Base-by-base conservation (phyloP, 2,888 invertebrate species). In the Ophion ellenae region DNA sequence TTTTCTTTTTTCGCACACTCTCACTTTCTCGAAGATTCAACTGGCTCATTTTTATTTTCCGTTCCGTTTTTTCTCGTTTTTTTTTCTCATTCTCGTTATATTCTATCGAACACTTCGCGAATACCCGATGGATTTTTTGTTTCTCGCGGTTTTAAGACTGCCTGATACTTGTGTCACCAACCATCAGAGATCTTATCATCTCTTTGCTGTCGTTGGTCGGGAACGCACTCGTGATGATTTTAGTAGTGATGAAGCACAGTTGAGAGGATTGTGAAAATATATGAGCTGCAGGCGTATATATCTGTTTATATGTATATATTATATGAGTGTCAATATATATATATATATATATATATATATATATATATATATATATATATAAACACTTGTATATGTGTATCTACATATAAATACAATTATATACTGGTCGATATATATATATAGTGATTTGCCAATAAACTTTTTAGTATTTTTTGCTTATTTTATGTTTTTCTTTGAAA, bases 21-120 rank as follows among this genome's bases (percentile, higher is more conserved):
- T 81, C 86, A 86, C 86, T 86, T 84, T 81, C 63, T 77, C 74
- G 32, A 75, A 75, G 17, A 59, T 83, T 69, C n/a, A 63, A 59
- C 69, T 79, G 36, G 47, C 47, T 47, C 4, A 4, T 14, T 10
- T 7, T 47, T 14, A 14, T 11, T 47, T 47, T 47, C 2, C 47
- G 14, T 11, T 47, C 1, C 40, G 80, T 17, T 36, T 64, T 79
- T 63, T 71, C 47, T 61, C 9, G 24, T 71, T 40, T 76, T 47
- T 17, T 24, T 45, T 79, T 47, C 17, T 47, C 17, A 11, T 59
- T 79, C 32, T 66, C 36, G 59, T 40, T 63, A 69, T 77, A 69
- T 69, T 74, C 32, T 47, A 78, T 79, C 75, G 47, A 80, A 47
- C 69, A 75, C 74, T 78, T 75, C 47, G 20, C 81, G 69, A 81